Conservation (phyloP, 92 coral and sea anemone genomes). For the Zoanthus sociatus region DNA sequence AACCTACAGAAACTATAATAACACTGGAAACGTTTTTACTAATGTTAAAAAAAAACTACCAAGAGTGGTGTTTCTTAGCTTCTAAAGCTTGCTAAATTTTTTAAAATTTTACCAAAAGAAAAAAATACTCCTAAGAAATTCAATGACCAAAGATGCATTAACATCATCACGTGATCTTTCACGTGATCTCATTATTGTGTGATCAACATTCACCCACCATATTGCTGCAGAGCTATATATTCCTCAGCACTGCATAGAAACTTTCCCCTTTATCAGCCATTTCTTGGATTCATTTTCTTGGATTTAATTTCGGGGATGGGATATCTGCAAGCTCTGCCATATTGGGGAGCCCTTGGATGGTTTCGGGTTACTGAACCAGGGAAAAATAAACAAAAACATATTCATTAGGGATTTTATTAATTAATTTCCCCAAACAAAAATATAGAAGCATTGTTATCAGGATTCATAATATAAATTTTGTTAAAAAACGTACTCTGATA, state of each 20-base stretch:
- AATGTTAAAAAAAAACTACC: not conserved
- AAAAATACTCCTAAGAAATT: conserved; percentile 10
- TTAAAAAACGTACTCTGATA: too few species aligned
- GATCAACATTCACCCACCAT: conserved; percentile 40
- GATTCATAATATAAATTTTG: too few species aligned
- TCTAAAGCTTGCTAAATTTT: not conserved
- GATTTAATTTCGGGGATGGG: conserved; percentile 51
- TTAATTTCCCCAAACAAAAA: too few species aligned
- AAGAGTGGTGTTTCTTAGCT: not conserved
- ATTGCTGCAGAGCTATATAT: conserved; percentile 11
- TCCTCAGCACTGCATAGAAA: conserved; percentile 34
- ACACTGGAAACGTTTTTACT: not conserved
- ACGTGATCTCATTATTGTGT: not conserved
- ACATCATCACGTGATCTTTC: conserved; percentile 1
- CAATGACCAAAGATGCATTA: not conserved
- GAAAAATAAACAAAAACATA: conserved; percentile 26
- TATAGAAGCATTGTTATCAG: too few species aligned
- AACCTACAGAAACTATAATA: not conserved
- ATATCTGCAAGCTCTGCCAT: conserved; percentile 53
- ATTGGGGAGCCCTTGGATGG: conserved; percentile 51
- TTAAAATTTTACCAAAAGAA: not conserved
- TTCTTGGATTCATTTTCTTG: not conserved
- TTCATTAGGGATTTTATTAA: not conserved
- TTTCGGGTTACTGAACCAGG: conserved; percentile 47
- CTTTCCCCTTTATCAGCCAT: conserved; percentile 12